Percentiles rank a stretch among this genome's conserved stretches.
phyloP scores from a whole-genome alignment of 1,140 invertebrate genomes.

The Papilio polyxenes region DNA sequence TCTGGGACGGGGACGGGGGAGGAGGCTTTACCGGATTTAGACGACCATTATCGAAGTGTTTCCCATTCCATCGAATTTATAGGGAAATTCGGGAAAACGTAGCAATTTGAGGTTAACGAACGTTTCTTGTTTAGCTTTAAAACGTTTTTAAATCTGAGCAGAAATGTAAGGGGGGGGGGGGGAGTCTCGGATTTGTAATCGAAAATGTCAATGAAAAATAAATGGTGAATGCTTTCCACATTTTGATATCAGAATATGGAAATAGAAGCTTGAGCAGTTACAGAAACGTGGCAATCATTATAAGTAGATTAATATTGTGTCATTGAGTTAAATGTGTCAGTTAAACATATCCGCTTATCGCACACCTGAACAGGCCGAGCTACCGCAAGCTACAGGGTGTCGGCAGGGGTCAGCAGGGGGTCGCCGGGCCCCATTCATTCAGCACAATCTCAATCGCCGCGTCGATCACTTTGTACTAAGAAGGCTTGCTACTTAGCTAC shows the following conservation, averaged over 20 bases:
- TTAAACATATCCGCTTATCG: not conserved
- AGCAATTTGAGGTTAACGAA: conserved; percentile 32
- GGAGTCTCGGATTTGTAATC: not conserved
- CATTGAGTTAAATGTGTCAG: not conserved
- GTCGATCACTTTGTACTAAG: not conserved
- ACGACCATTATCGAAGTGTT: conserved; percentile 33
- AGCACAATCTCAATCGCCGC: conserved; percentile 16
- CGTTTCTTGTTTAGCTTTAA: conserved; percentile 7
- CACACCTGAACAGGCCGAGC: not conserved
- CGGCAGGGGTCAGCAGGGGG: not conserved
- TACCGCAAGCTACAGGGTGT: not conserved
- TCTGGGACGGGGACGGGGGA: not conserved
- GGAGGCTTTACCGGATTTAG: conserved; percentile 25
- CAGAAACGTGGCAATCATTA: too few species aligned
- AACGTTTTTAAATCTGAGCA: not conserved
- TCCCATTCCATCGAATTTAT: conserved; percentile 34
- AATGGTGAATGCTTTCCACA: too few species aligned
- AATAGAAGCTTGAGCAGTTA: not conserved
- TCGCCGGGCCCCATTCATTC: conserved; percentile 2
- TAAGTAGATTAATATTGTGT: too few species aligned
- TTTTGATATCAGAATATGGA: not conserved
- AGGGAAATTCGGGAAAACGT: conserved; percentile 33
- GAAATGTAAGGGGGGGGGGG: not conserved
- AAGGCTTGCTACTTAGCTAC: not conserved
- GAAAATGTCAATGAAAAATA: not conserved